Percentiles rank a stretch among this genome's conserved stretches.
Conservation (phyloP, 23 tunicate genomes). For the Trididemnum nubilum region DNA sequence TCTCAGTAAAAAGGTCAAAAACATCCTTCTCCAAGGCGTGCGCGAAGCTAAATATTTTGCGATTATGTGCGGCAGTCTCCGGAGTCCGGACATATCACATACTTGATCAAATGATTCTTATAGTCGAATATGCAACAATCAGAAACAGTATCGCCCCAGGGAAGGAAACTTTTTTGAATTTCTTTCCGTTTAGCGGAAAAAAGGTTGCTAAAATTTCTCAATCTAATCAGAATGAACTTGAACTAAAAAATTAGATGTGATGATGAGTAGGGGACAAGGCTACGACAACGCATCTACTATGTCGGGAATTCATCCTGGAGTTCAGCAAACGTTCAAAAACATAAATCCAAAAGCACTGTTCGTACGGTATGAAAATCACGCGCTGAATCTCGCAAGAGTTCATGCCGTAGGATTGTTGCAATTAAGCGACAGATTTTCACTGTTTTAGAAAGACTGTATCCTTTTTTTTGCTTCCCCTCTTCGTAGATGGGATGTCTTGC, state of each 20-base stretch:
- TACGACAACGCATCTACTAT: constrained; percentile 62
- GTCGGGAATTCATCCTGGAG: constrained; percentile 58
- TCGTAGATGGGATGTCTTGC: constrained; percentile 58
- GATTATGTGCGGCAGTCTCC: constrained; percentile 65
- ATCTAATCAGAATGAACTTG: constrained; percentile 51
- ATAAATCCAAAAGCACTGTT: constrained; percentile 56
- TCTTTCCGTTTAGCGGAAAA: constrained; percentile 50
- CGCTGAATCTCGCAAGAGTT: constrained; percentile 54
- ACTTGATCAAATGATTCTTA: constrained; percentile 59
- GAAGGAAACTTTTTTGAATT: constrained; percentile 45
- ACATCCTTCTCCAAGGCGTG: constrained; percentile 54
- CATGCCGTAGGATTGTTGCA: constrained; percentile 67
- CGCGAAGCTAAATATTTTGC: constrained; percentile 60
- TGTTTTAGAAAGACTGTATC: constrained; percentile 59
- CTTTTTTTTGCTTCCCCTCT: constrained; percentile 53
- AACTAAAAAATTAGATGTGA: constrained; percentile 53
- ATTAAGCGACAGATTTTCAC: constrained; percentile 61
- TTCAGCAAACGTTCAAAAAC: constrained; percentile 57
- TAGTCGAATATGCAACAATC: constrained; percentile 48
- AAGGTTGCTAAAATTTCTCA: constrained; percentile 48
- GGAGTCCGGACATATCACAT: constrained; percentile 60
- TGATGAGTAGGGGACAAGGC: constrained; percentile 68
- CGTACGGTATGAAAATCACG: constrained; percentile 48
- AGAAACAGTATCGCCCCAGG: constrained; percentile 28
- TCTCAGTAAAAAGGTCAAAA: constrained; percentile 57